Base-by-base conservation (phyloP, 2,797 vertebrate species). In the Tragopan temminckii region DNA sequence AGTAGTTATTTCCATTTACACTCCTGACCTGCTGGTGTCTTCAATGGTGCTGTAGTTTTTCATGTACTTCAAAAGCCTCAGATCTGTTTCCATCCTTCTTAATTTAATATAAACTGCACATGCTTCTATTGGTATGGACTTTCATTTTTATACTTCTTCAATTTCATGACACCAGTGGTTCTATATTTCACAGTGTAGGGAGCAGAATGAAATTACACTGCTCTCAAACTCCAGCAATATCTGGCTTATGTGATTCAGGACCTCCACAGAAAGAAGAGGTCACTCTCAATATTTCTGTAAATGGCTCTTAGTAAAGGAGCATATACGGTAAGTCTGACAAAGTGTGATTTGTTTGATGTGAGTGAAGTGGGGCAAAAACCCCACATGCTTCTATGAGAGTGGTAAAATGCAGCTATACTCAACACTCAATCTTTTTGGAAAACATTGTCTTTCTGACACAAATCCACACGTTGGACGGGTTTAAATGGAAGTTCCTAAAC, bases 31-130 rank as follows among this genome's bases (percentile, higher is more conserved):
- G 95, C 95, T 95, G 80, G 95, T 95, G 89, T 95, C 91, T 97
- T 97, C 20, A 3, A 69, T 89, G 89, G 69, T 94, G 94, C 94
- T 97, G 87, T 95, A 96, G 93, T 95, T 97, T 98, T 97, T 96
- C 93, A 96, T 96, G 96, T 97, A 94, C 94, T 97, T 97, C 96
- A 97, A 96, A 97, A 98, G 93, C 90, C 96, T 96, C 81, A 97
- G 95, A 96, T 97, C 92, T 96, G 81, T 97, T 97, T 97, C 96
- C 95, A 97, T 97, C 96, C 85, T 82, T 97, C 97, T 96, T 98
- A 98, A 98, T 98, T 97, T 98, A 97, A 98, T 98, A 98, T 96
- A 97, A 94, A 94, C 93, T 94, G 96, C 95, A 97, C 97, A 97
- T 97, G 97, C 96, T 98, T 98, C 97, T 97, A 96, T 96, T 97